Percentiles rank a stretch among this genome's conserved stretches.
Conservation (phyloP, 2,888 invertebrate species). For the Ptilodon capucinus region DNA sequence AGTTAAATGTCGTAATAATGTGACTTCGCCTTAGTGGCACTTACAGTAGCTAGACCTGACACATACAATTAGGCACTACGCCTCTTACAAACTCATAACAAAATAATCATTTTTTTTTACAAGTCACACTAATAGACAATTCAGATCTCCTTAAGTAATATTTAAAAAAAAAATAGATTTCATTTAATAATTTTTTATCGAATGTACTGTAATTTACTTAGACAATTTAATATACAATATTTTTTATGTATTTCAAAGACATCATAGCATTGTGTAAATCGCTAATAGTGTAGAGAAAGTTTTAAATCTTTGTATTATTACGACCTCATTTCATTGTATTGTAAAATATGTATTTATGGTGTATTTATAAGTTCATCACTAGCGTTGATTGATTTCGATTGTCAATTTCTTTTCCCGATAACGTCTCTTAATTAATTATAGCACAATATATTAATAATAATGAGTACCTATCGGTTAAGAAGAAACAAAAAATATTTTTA, state of each 20-base stretch:
- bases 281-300: conserved; percentile 48
- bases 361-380: conserved; percentile 42
- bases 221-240: conserved; percentile 31
- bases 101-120: conserved; percentile 11
- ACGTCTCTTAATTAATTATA: conserved; percentile 38
- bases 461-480: conserved; percentile 61
- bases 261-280: conserved; percentile 58
- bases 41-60: conserved; percentile 30
- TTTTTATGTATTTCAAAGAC: conserved; percentile 42
- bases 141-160: conserved; percentile 47
- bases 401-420: conserved; percentile 29
- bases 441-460: conserved; percentile 55
- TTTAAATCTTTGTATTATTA: conserved; percentile 44
- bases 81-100: conserved; percentile 15
- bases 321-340: conserved; percentile 50
- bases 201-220: conserved; percentile 20
- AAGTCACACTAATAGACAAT: conserved; percentile 30
- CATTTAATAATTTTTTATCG: conserved; percentile 34
- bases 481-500: conserved; percentile 66
- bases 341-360: conserved; percentile 45
- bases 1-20: conserved; percentile 12
- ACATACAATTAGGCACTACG: conserved; percentile 17
- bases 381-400: conserved; percentile 38
- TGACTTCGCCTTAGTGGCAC: conserved; percentile 35
- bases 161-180: conserved; percentile 39